These are phyloP conservation scores for Listronotus oregonensis DNA, from an alignment of 1,140 invertebrate genomes.

Conservation along the genomic window DNA sequence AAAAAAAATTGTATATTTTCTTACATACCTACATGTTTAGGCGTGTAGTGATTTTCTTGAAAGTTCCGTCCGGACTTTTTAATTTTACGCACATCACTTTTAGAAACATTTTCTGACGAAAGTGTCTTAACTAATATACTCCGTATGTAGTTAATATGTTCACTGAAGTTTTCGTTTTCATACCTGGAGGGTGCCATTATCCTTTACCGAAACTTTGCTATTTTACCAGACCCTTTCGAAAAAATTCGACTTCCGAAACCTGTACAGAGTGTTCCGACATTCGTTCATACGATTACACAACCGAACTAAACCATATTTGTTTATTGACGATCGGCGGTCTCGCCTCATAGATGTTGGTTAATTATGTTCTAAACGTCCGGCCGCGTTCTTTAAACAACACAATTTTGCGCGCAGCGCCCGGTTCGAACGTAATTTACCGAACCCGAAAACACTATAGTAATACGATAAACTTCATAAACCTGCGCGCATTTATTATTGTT, in stretches of 20 bases:
- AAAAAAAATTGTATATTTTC: neutral
- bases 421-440: too few species aligned
- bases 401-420: too few species aligned
- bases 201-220: conserved; percentile 1
- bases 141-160: conserved; percentile 60
- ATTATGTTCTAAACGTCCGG: too few species aligned
- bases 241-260: conserved; percentile 1
- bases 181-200: conserved; percentile 19
- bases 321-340: conserved; percentile 27
- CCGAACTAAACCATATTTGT: conserved; percentile 34
- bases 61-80: conserved; percentile 27
- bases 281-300: conserved; percentile 24
- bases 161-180: conserved; percentile 33
- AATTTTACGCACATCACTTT: conserved; percentile 43
- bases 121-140: conserved; percentile 66
- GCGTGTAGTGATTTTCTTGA: neutral
- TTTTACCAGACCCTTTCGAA: conserved; percentile 3
- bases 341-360: conserved; percentile 38
- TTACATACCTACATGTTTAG: conserved; percentile 38
- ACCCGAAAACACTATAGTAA: too few species aligned
- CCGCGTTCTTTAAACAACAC: too few species aligned
- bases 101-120: conserved; percentile 64
- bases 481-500: conserved; percentile 21
- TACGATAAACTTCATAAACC: conserved; percentile 33
- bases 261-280: conserved; percentile 30